These are phyloP conservation scores for Clarias gariepinus DNA, from an alignment of 2,113 vertebrate genomes.

Conservation along the genomic window DNA sequence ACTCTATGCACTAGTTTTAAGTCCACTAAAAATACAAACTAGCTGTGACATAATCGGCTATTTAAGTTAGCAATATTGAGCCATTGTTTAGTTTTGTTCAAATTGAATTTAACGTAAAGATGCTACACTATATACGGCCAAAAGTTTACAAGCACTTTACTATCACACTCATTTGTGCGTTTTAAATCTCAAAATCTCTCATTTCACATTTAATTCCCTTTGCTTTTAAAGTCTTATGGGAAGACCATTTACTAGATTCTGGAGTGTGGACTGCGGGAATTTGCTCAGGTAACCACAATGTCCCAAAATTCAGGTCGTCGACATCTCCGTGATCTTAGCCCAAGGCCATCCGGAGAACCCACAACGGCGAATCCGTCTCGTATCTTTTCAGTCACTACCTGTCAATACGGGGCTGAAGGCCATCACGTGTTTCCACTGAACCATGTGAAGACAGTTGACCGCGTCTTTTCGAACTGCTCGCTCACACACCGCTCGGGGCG, in stretches of 20 bases:
- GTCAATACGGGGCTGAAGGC: no score
- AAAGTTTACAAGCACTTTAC: background rate
- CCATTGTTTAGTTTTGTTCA: background rate
- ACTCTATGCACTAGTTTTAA: background rate
- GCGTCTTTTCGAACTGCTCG: no score
- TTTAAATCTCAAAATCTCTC: background rate
- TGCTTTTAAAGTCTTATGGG: background rate
- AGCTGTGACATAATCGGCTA: background rate
- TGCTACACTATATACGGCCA: background rate
- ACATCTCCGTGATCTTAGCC: slow-evolving; percentile 98
- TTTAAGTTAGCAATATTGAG: background rate
- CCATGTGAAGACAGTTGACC: no score
- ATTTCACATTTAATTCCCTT: background rate
- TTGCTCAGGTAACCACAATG: background rate
- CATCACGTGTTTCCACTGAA: no score
- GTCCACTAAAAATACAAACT: background rate
- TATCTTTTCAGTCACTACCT: slow-evolving; percentile 90
- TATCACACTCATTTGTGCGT: background rate
- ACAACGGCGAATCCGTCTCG: slow-evolving; percentile 98
- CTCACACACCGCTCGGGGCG: no score
- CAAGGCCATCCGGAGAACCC: slow-evolving; percentile 96
- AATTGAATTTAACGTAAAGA: background rate
- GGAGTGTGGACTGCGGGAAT: background rate
- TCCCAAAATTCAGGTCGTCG: slow-evolving; percentile 96
- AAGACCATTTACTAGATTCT: background rate